Evolutionary conservation across 2,113 vertebrate genomes (phyloP).

Genomic region (Hemiscyllium ocellatum): DNA sequence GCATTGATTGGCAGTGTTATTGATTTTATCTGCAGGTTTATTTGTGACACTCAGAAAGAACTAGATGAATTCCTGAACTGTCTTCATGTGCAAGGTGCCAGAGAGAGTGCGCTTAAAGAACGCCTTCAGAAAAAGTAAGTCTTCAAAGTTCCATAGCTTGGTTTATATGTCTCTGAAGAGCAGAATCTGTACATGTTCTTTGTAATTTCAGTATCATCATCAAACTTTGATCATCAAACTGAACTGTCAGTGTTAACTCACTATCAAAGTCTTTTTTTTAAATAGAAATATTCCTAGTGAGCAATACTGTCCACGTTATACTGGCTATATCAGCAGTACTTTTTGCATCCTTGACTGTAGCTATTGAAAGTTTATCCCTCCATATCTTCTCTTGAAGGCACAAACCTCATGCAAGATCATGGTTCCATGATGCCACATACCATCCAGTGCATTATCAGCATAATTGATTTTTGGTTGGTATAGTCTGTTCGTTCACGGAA

Average conservation of each 20-base stretch:
- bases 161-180: no score
- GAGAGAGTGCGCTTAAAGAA: conserved; percentile 83
- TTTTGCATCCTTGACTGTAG: neutral
- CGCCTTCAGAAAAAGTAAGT: conserved; percentile 74
- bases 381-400: neutral
- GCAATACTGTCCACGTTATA: neutral
- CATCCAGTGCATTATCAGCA: neutral
- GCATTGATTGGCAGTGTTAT: neutral
- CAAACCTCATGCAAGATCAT: neutral
- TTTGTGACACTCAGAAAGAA: conserved; percentile 78
- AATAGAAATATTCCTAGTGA: neutral
- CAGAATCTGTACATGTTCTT: neutral
- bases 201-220: neutral
- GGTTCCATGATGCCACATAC: neutral
- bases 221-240: neutral
- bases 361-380: neutral
- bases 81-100: conserved; percentile 82
- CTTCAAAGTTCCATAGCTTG: neutral
- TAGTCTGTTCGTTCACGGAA: neutral
- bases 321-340: neutral
- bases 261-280: neutral
- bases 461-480: neutral
- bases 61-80: conserved; percentile 79
- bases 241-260: neutral
- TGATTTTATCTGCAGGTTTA: conserved; percentile 65